These are phyloP conservation scores for Patella pellucida DNA, from an alignment of 2,888 invertebrate genomes.

Conservation along the genomic window DNA sequence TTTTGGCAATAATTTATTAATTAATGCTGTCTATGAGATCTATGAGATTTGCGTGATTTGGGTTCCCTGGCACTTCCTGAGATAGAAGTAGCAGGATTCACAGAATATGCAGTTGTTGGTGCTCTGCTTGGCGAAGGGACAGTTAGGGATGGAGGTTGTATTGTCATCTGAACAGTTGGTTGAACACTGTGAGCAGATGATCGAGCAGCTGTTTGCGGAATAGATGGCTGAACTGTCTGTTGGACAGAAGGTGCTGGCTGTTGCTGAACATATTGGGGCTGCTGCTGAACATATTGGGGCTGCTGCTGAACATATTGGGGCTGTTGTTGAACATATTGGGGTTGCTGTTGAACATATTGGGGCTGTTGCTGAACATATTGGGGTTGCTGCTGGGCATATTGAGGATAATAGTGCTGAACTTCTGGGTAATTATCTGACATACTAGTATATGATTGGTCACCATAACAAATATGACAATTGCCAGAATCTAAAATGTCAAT, in stretches of 20 bases:
- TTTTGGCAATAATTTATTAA: neutral
- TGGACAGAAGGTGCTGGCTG: neutral
- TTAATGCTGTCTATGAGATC: neutral
- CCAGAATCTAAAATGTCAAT: neutral
- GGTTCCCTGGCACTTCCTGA: conserved; percentile 2
- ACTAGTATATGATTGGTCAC: neutral
- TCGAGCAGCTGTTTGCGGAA: neutral
- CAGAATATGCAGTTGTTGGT: neutral
- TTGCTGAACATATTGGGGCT: neutral
- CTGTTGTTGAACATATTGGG: conserved; percentile 6
- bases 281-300: neutral
- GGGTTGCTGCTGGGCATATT: neutral
- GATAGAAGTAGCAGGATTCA: neutral
- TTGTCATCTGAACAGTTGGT: neutral
- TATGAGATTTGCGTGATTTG: neutral
- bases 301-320: neutral
- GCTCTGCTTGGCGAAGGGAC: conserved; percentile 1
- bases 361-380: neutral
- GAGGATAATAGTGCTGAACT: neutral
- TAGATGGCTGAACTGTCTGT: neutral
- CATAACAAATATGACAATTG: neutral
- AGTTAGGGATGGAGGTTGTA: neutral
- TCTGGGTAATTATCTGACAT: neutral
- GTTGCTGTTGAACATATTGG: neutral
- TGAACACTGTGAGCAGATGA: neutral